Conservation (phyloP, 2,797 vertebrate genomes). For the Rhinogobio ventralis region DNA sequence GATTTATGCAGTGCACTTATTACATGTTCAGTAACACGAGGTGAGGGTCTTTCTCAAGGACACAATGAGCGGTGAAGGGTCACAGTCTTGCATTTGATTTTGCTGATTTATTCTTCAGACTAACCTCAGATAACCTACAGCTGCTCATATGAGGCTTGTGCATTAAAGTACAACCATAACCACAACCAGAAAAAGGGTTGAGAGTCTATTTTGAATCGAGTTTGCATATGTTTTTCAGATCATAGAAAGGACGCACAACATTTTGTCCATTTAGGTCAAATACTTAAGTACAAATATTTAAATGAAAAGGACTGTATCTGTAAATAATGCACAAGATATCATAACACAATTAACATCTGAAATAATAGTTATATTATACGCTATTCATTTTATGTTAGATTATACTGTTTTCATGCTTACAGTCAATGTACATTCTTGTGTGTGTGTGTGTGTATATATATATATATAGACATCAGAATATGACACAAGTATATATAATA, state of each 20-base stretch:
- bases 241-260: neutral
- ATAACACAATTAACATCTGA: neutral
- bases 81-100: neutral
- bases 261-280: neutral
- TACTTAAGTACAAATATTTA: neutral
- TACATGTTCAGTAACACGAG: neutral
- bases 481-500: no score
- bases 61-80: neutral
- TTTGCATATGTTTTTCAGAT: neutral
- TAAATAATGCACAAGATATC: neutral
- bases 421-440: neutral
- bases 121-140: neutral
- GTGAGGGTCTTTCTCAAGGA: neutral
- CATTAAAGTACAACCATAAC: neutral
- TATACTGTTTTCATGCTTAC: neutral
- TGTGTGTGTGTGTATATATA: no score
- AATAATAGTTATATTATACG: neutral
- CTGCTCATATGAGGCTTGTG: neutral
- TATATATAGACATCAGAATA: no score
- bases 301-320: neutral
- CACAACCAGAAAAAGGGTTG: neutral
- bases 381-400: neutral
- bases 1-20: neutral
- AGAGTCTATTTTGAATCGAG: neutral
- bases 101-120: neutral